These are phyloP conservation scores for Mimachlamys varia DNA, from an alignment of 2,888 invertebrate species.

Conservation along the genomic window DNA sequence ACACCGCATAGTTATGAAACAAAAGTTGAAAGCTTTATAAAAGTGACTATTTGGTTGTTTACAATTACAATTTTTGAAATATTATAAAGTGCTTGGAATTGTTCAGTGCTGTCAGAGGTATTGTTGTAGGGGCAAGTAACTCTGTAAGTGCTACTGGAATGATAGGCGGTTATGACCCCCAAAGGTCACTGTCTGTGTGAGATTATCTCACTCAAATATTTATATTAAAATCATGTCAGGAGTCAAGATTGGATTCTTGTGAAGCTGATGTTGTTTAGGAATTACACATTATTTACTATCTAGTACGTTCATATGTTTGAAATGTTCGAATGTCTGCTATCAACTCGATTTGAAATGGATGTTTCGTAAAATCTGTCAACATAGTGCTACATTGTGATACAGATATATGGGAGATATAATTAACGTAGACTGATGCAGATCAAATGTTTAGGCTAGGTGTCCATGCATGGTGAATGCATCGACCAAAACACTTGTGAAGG, in stretches of 20 bases:
- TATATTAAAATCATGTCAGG: background rate
- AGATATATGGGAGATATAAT: background rate
- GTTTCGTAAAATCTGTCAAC: background rate
- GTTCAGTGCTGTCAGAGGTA: background rate
- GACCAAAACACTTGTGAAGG: background rate
- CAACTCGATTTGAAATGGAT: background rate
- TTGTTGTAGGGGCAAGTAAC: background rate
- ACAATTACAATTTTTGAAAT: background rate
- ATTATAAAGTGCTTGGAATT: background rate
- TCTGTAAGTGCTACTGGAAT: background rate
- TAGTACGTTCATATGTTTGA: background rate
- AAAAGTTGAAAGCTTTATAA: background rate
- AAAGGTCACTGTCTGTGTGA: background rate
- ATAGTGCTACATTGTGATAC: conserved; percentile 13
- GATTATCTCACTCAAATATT: no score
- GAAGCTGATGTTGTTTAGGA: background rate
- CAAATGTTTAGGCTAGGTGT: background rate
- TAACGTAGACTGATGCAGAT: background rate
- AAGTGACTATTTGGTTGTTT: background rate
- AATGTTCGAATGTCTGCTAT: background rate
- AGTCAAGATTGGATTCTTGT: background rate
- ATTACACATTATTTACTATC: background rate
- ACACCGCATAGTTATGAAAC: background rate
- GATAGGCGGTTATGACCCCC: background rate
- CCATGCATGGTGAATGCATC: background rate